Percentiles rank a stretch among this genome's conserved stretches.
phyloP scores from a whole-genome alignment of 1,140 invertebrate genomes.

The Drosophila pectinifera region DNA sequence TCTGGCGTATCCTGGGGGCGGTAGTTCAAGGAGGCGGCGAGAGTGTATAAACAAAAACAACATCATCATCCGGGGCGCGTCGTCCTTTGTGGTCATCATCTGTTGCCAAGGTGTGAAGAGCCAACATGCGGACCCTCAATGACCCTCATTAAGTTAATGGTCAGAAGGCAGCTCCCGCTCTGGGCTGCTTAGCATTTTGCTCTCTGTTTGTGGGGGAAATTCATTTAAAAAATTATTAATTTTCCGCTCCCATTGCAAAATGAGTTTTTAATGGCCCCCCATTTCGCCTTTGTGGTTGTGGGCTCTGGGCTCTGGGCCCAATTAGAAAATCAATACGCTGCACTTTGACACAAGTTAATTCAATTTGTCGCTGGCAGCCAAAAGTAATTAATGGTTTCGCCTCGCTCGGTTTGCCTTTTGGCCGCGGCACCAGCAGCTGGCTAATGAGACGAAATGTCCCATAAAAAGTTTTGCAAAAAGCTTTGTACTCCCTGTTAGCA shows the following conservation, averaged over 20 bases:
- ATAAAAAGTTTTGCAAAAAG: constrained; percentile 40
- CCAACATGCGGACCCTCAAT: constrained; percentile 70
- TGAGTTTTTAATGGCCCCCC: constrained; percentile 52
- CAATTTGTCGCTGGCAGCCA: constrained; percentile 62
- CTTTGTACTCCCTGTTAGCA: constrained; percentile 10
- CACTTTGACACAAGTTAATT: constrained; percentile 78
- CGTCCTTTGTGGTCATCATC: constrained; percentile 35
- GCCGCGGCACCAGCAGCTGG: constrained; percentile 30
- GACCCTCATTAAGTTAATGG: constrained; percentile 81
- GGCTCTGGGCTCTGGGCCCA: constrained; percentile 36
- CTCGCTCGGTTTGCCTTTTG: constrained; percentile 45
- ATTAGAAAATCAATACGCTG: constrained; percentile 79
- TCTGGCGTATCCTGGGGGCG: constrained; percentile 25
- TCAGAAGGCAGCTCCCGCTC: constrained; percentile 26
- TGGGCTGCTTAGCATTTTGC: background rate
- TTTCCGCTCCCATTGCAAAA: constrained; percentile 59
- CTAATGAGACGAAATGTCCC: constrained; percentile 53
- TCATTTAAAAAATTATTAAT: constrained; percentile 68
- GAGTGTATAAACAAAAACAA: constrained; percentile 56
- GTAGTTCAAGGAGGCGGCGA: constrained; percentile 23
- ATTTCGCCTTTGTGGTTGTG: constrained; percentile 30
- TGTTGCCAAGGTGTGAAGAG: constrained; percentile 69
- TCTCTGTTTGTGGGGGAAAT: constrained; percentile 59
- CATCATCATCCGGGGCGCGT: constrained; percentile 33
- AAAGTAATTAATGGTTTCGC: constrained; percentile 62